Evolutionary conservation across 2,797 vertebrate species (phyloP).

Genomic region (Prionace glauca): DNA sequence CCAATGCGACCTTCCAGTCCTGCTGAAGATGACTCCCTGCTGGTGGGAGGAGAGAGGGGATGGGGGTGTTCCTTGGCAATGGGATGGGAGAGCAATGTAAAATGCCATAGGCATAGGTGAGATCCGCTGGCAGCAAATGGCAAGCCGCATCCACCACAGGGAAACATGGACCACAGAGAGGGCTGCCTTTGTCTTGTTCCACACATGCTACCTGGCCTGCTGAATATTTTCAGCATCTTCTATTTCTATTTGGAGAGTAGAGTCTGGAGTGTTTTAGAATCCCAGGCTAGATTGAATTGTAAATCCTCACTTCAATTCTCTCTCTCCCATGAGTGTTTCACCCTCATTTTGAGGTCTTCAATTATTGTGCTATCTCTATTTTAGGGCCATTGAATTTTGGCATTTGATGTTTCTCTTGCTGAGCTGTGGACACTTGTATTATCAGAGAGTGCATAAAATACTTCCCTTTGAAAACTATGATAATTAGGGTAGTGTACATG

Average conservation of each 20-base stretch:
- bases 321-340: background rate
- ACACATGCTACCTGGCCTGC: too few species aligned
- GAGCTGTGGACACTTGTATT: background rate
- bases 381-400: background rate
- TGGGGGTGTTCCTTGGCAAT: too few species aligned
- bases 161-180: too few species aligned
- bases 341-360: background rate
- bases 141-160: too few species aligned
- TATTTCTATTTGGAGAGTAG: background rate
- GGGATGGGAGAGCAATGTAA: too few species aligned
- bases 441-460: background rate
- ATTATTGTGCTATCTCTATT: background rate
- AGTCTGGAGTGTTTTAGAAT: background rate
- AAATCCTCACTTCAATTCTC: background rate
- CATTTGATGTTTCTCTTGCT: background rate
- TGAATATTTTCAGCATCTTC: too few species aligned
- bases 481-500: background rate
- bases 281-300: background rate
- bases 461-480: background rate
- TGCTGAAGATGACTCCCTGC: too few species aligned
- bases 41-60: too few species aligned
- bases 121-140: too few species aligned
- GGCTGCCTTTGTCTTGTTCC: too few species aligned
- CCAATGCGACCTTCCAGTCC: too few species aligned
- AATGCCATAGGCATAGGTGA: too few species aligned